Base-by-base conservation (phyloP, 2,888 invertebrate species). In the Oscheius sp. region DNA sequence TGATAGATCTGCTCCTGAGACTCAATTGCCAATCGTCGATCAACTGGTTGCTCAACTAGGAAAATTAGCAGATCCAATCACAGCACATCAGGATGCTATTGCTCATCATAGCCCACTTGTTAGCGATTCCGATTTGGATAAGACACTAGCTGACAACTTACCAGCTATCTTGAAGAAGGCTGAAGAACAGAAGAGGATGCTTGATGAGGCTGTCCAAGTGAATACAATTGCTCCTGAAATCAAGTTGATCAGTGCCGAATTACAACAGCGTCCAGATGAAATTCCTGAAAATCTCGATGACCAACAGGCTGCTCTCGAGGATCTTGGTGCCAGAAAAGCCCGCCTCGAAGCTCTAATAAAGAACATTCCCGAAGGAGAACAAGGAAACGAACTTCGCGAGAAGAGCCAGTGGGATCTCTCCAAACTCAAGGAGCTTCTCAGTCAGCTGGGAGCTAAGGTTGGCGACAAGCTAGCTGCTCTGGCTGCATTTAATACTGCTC, bases 401-500 rank as follows among this genome's bases (percentile, higher is more conserved):
- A 74, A 72, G 72, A 75, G 74, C 53, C 67, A 70, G 55, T 76
- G 75, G 74, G 79, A 75, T 72, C 68, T 77, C 48, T 75, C 76
- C 10, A 61, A 68, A 50, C 70, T 79, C 55, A 74, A 79, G 63
- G 75, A 76, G 53, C 67, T 74, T 29, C 65, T 77, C 58, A 72
- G 70, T 64, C 63, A 71, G 46, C 70, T 79, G 27, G 73, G 72
- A 48, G 70, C 68, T 48, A 74, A 72, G 27, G 72, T 79, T 64
- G 79, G 76, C 29, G 76, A 79, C 69, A 76, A 76, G 48, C 57
- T 76, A 29, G 76, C 76, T 42, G 76, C 79, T 58, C 74, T 76
- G 58, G 79, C 76, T 37, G 71, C 76, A 17, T 76, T 76, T 73
- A 75, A 72, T 29, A 73, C 76, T 6, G 71, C 74, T 61, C 73